phyloP scores from a whole-genome alignment of 2,113 vertebrate genomes.

The Tenebrosternarchus preto region DNA sequence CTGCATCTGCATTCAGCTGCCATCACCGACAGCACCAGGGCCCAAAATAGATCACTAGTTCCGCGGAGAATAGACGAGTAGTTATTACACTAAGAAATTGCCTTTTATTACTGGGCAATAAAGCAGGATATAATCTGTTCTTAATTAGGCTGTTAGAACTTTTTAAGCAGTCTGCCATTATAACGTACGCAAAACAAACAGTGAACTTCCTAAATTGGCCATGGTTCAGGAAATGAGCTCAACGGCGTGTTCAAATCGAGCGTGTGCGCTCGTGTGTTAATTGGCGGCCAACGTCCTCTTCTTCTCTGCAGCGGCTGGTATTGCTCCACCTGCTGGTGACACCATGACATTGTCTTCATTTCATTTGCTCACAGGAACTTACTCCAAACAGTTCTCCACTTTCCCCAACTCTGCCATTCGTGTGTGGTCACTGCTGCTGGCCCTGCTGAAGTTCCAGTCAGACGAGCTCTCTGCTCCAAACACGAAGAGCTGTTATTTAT shows the following conservation, averaged over 20 bases:
- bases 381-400: too few relatives aligned
- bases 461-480: too few relatives aligned
- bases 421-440: too few relatives aligned
- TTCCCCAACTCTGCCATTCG: too few relatives aligned
- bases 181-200: background rate
- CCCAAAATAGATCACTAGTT: too few relatives aligned
- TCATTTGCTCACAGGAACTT: constrained; percentile 19
- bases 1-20: background rate
- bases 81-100: background rate
- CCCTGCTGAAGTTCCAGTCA: too few relatives aligned
- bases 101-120: background rate
- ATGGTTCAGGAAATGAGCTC: background rate
- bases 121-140: background rate
- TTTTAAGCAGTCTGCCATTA: background rate
- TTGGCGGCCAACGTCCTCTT: background rate
- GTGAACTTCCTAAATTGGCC: background rate
- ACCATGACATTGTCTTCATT: background rate
- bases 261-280: background rate
- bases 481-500: too few relatives aligned
- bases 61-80: background rate
- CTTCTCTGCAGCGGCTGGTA: background rate
- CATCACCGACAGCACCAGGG: background rate
- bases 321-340: constrained; percentile 7
- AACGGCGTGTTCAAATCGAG: constrained; percentile 1
- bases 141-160: background rate